Evolutionary conservation across 2,888 invertebrate genomes (phyloP).

Genomic region (Zele albiditarsus): DNA sequence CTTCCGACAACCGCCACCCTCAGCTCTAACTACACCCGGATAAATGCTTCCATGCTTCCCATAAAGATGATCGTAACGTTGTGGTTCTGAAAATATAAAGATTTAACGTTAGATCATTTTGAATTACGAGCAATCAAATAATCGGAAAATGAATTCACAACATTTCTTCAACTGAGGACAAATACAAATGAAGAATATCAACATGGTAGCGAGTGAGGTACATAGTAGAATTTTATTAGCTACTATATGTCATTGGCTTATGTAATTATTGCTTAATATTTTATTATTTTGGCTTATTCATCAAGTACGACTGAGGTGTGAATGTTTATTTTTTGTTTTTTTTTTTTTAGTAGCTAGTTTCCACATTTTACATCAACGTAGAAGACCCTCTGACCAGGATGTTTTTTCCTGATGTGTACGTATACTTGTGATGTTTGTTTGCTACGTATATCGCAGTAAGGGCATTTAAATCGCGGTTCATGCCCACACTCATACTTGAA

Average conservation of each 20-base stretch:
- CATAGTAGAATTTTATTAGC: neutral
- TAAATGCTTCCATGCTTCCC: slow-evolving; percentile 49
- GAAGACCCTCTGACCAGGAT: slow-evolving; percentile 61
- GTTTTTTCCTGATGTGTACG: slow-evolving; percentile 67
- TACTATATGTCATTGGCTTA: neutral
- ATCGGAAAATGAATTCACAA: neutral
- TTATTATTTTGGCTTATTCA: neutral
- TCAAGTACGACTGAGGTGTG: neutral
- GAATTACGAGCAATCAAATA: neutral
- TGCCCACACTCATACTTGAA: slow-evolving; percentile 70
- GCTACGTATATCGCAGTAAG: slow-evolving; percentile 68
- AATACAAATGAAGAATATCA: neutral
- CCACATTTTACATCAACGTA: slow-evolving; percentile 61
- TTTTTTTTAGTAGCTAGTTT: neutral
- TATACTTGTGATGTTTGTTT: slow-evolving; percentile 70
- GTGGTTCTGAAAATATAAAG: slow-evolving; percentile 56
- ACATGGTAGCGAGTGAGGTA: neutral
- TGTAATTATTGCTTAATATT: neutral
- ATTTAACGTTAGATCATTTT: slow-evolving; percentile 34
- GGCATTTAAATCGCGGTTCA: slow-evolving; percentile 70
- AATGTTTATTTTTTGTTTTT: neutral
- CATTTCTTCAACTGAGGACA: neutral
- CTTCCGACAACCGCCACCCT: slow-evolving; percentile 42
- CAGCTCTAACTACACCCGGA: slow-evolving; percentile 51
- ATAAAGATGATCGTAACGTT: slow-evolving; percentile 49